A percentile compares a stretch with the other conserved stretches of the same genome.
Conservation (phyloP, 2,797 vertebrate genomes). For the Hoplostethus atlanticus region DNA sequence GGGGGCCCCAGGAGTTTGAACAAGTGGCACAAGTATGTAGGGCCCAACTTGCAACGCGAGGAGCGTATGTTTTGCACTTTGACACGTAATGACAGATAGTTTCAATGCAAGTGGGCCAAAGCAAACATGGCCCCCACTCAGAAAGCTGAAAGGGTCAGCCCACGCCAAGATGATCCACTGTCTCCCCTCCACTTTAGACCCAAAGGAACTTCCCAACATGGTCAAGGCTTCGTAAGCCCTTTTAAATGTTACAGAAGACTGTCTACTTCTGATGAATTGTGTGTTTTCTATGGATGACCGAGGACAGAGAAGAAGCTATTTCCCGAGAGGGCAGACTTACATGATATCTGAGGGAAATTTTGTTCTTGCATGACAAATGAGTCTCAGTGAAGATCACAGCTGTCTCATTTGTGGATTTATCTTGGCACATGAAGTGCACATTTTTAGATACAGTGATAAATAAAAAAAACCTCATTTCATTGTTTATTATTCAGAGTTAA, state of each 20-base stretch:
- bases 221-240: slow-evolving; percentile 24
- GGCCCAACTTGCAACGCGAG: slow-evolving; percentile 68
- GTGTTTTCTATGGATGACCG: slow-evolving; percentile 22
- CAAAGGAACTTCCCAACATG: slow-evolving; percentile 32
- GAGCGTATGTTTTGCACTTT: slow-evolving; percentile 69
- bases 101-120: slow-evolving; percentile 79
- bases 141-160: slow-evolving; percentile 53
- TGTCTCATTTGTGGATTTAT: slow-evolving; percentile 66
- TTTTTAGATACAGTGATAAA: slow-evolving; percentile 37
- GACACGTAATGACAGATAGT: slow-evolving; percentile 80
- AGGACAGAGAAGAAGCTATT: not conserved
- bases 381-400: slow-evolving; percentile 41
- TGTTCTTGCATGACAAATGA: slow-evolving; percentile 55
- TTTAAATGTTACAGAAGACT: slow-evolving; percentile 14
- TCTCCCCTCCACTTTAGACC: slow-evolving; percentile 28
- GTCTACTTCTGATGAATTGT: slow-evolving; percentile 36
- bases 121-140: slow-evolving; percentile 74
- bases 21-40: slow-evolving; percentile 71
- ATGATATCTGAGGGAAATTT: slow-evolving; percentile 25
- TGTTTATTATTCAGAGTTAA: slow-evolving; percentile 25
- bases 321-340: slow-evolving; percentile 10
- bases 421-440: slow-evolving; percentile 49
- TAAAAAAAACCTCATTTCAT: slow-evolving; percentile 25
- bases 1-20: slow-evolving; percentile 76
- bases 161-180: slow-evolving; percentile 43